Percentiles rank a stretch among this genome's conserved stretches.
These are phyloP conservation scores for Drosophila buzzatii DNA, from an alignment of 2,888 invertebrate species.

Conservation along the genomic window DNA sequence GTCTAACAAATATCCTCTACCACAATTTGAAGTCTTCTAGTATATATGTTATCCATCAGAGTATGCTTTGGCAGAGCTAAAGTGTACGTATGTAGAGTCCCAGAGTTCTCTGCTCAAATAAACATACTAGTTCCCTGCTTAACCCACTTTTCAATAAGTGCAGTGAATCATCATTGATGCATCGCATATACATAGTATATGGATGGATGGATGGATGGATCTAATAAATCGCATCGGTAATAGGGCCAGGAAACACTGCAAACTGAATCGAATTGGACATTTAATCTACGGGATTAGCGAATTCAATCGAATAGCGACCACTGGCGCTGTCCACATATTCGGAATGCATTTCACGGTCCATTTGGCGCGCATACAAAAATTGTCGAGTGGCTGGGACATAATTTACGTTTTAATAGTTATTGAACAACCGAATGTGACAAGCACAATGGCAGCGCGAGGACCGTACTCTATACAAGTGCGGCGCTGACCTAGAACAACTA, in stretches of 20 bases:
- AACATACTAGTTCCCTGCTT: not conserved
- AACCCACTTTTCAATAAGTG: not conserved
- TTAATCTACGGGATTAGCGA: conserved; percentile 28
- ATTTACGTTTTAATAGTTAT: conserved; percentile 75
- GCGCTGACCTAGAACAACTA: not conserved
- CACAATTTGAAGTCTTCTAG: not conserved
- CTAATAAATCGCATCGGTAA: conserved; percentile 29
- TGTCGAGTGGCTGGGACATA: conserved; percentile 36
- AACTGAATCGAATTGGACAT: not conserved
- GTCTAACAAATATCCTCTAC: not conserved
- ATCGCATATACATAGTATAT: not conserved
- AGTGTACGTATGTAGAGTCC: not conserved
- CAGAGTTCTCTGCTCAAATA: conserved; percentile 1
- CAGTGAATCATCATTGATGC: not conserved
- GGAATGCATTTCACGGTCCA: conserved; percentile 66
- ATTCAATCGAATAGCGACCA: conserved; percentile 30
- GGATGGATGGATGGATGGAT: not conserved
- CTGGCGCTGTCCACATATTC: conserved; percentile 53
- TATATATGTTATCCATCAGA: not conserved
- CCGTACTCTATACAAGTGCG: not conserved
- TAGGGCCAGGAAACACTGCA: not conserved
- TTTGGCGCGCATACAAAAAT: conserved; percentile 37
- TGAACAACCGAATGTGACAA: conserved; percentile 50
- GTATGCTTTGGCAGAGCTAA: not conserved
- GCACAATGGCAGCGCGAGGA: not conserved